Conservation (phyloP, 2,113 vertebrate genomes). For the Pollimyrus isidori region DNA sequence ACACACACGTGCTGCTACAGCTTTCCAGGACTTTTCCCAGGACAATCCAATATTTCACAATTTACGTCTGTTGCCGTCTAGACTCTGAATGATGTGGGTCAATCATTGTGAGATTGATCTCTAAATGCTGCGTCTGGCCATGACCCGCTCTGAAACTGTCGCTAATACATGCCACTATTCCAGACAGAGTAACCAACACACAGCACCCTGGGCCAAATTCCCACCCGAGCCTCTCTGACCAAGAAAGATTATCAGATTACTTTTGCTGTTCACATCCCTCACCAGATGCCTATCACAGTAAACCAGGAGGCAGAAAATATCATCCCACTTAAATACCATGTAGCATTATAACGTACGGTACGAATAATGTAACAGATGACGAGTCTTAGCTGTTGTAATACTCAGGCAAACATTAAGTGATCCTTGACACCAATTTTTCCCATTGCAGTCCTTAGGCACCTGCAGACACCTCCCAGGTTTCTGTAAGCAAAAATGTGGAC, state of each 20-base stretch:
- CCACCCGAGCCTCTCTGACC: not conserved
- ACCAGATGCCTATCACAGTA: not conserved
- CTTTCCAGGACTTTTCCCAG: not conserved
- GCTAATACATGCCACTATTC: not conserved
- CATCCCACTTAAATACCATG: not conserved
- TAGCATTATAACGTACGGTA: not conserved
- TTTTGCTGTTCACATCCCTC: not conserved
- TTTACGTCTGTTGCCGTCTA: slow-evolving; percentile 14
- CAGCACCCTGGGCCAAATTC: not conserved
- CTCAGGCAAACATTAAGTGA: not conserved
- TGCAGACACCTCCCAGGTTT: not conserved
- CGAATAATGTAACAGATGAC: not conserved
- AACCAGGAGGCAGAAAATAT: not conserved
- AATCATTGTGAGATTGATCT: slow-evolving; percentile 60
- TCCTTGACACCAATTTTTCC: not conserved
- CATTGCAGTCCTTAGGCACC: not conserved
- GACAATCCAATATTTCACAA: slow-evolving; percentile 24
- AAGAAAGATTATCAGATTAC: not conserved
- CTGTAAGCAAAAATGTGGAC: not conserved
- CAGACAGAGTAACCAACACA: slow-evolving; percentile 1
- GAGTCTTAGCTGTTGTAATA: not conserved
- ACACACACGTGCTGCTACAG: not conserved
- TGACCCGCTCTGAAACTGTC: slow-evolving; percentile 11
- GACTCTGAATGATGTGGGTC: slow-evolving; percentile 46
- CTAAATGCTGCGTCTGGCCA: slow-evolving; percentile 59